phyloP scores from a whole-genome alignment of 2,797 vertebrate genomes.

The Huso huso region DNA sequence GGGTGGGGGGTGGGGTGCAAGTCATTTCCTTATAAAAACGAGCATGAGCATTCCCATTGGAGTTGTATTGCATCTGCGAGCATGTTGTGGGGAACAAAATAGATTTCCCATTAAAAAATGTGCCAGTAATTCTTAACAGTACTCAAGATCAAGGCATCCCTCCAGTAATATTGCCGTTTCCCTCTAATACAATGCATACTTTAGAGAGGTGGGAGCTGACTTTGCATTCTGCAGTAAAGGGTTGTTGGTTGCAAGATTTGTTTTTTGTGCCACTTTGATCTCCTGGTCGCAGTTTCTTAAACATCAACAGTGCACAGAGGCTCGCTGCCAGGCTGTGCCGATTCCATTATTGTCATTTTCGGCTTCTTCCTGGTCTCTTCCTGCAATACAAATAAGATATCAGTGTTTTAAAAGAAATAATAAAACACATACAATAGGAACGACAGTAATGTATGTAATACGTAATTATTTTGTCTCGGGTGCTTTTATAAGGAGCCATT shows the following conservation, averaged over 20 bases:
- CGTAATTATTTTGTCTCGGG: too few relatives aligned
- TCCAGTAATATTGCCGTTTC: constrained; percentile 60
- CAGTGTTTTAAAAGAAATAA: not conserved
- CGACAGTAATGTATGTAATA: too few relatives aligned
- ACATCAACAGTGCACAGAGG: constrained; percentile 97
- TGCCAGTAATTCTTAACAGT: not conserved
- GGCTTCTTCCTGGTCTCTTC: constrained; percentile 96
- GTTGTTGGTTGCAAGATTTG: constrained; percentile 21
- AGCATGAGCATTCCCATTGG: too few relatives aligned
- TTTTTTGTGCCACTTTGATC: constrained; percentile 34
- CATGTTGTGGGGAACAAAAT: too few relatives aligned
- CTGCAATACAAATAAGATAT: constrained; percentile 38
- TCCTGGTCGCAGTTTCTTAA: constrained; percentile 39
- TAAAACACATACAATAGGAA: too few relatives aligned
- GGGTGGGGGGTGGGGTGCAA: too few relatives aligned
- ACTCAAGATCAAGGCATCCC: constrained; percentile 12
- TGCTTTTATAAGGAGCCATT: too few relatives aligned
- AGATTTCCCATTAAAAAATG: not conserved
- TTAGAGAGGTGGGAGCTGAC: constrained; percentile 39
- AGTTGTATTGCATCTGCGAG: too few relatives aligned
- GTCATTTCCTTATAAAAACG: too few relatives aligned
- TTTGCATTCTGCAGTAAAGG: constrained; percentile 34
- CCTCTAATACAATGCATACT: constrained; percentile 57
- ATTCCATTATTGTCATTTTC: constrained; percentile 96
- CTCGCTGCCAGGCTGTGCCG: constrained; percentile 89